Evolutionary conservation across 1,140 invertebrate species (phyloP), one percentile per base, ranked within the genome.

Genomic region (Argopecten irradians): DNA sequence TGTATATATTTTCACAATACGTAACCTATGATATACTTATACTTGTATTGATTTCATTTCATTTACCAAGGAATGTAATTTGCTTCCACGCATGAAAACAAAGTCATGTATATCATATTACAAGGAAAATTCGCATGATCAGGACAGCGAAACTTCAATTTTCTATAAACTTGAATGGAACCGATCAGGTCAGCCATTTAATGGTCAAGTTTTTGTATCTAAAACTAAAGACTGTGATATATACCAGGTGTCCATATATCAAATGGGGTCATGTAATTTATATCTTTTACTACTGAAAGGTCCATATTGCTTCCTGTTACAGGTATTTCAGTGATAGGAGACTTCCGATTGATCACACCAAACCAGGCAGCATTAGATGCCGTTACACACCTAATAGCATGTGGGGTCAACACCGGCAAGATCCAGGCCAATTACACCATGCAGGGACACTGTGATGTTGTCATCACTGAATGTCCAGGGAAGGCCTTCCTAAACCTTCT

Each of bases 311-410:
- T 16, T 83, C 14, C 82, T 19, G 32, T 83, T 16, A 84, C 87
- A 93, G 92, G 90, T 22, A 91, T 93, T 55, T 93, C 90, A 39
- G 95, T 98, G 7, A 97, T 98, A 87, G 97, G 97, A 9, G 90
- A 91, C 87, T 94, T 93, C 88, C 91, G 83, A 0, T 84, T 86
- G 22, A 85, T 86, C 8, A 16, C 89, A 3, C 93, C 93, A 71
- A 93, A 93, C 86, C 19, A 39, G 11, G 91, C 91, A 11, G 91
- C 93, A 8, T 39, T 93, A 19, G 87, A 91, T 85, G 88, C 91
- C 0, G 89, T 92, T 0, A 92, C 91, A 82, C 85, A 90, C 55
- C 85, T 94, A 35, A 93, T 94, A 55, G 43, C 85, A 28, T 94
- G 93, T 84, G 93, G 91, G n/a, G 87, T 93, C 28, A 34, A 55